phyloP scores from a whole-genome alignment of 2,797 vertebrate species.

The Falco concolor region DNA sequence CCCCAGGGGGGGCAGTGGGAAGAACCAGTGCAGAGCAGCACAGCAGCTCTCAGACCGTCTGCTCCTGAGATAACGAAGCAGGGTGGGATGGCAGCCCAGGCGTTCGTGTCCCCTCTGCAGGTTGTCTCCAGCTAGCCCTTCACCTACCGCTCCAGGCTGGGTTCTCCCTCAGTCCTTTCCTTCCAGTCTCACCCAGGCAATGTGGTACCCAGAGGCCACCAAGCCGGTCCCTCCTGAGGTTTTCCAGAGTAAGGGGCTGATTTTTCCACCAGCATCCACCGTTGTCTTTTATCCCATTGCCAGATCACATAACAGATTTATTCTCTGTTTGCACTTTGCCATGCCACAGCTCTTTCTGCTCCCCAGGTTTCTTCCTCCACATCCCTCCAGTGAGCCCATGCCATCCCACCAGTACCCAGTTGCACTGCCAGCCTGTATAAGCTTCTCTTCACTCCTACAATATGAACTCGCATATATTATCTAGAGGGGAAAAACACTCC shows the following conservation, averaged over 20 bases:
- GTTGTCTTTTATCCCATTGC: background rate
- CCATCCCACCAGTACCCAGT: background rate
- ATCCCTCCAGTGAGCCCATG: background rate
- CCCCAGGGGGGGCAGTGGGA: background rate
- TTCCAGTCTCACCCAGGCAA: background rate
- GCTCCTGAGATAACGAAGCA: background rate
- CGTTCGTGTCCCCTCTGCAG: background rate
- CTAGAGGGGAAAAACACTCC: background rate
- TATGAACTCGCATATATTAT: too few species aligned
- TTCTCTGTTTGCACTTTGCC: background rate
- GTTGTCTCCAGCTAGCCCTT: background rate
- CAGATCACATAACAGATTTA: background rate
- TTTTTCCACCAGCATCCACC: background rate
- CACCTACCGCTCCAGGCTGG: background rate
- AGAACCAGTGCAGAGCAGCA: background rate
- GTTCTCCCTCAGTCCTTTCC: background rate
- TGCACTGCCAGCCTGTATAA: background rate
- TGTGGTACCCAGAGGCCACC: background rate
- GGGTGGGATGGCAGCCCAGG: background rate
- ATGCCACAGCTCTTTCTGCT: background rate
- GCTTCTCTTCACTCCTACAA: background rate
- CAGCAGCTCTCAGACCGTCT: background rate
- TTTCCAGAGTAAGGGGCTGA: background rate
- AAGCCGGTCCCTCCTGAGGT: background rate
- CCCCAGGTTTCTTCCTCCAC: background rate